Percentiles rank a stretch among this genome's conserved stretches.
phyloP scores from a whole-genome alignment of 2,113 vertebrate genomes.

The Pseudopodoces humilis region DNA sequence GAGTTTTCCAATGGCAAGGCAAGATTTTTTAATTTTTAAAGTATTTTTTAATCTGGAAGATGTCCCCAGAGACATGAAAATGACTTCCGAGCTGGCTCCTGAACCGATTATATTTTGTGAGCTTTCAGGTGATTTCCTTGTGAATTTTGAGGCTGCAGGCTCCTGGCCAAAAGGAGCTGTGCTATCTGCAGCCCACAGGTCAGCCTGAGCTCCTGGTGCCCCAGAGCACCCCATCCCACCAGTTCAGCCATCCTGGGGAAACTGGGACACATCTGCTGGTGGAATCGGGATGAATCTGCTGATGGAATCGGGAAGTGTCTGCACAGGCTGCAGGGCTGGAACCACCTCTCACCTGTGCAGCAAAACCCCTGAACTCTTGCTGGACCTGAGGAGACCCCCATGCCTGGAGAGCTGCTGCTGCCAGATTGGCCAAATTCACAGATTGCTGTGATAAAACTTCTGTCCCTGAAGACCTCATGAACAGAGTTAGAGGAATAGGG shows the following conservation, averaged over 20 bases:
- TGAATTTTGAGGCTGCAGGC: not conserved
- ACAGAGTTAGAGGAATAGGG: not conserved
- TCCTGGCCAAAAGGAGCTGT: not conserved
- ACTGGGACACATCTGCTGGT: not conserved
- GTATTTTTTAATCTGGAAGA: not conserved
- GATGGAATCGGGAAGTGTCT: not conserved
- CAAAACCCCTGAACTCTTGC: not conserved
- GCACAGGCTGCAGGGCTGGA: not conserved
- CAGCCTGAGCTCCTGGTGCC: not conserved
- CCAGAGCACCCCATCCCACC: not conserved
- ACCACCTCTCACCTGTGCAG: not conserved
- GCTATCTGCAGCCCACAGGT: not conserved
- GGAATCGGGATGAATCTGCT: not conserved
- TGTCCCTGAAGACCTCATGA: not conserved
- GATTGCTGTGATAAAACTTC: not conserved
- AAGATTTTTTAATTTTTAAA: not conserved
- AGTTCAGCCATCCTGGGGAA: not conserved
- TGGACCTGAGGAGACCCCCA: not conserved
- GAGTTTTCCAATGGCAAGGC: slow-evolving; percentile 15
- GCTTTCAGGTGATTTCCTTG: not conserved
- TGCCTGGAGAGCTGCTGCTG: not conserved
- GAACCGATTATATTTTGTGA: not conserved
- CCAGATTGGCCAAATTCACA: not conserved
- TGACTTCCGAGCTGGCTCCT: not conserved
- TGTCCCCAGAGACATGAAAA: not conserved